Conservation (phyloP, 1,140 invertebrate genomes). For the Lanistes nyassanus region DNA sequence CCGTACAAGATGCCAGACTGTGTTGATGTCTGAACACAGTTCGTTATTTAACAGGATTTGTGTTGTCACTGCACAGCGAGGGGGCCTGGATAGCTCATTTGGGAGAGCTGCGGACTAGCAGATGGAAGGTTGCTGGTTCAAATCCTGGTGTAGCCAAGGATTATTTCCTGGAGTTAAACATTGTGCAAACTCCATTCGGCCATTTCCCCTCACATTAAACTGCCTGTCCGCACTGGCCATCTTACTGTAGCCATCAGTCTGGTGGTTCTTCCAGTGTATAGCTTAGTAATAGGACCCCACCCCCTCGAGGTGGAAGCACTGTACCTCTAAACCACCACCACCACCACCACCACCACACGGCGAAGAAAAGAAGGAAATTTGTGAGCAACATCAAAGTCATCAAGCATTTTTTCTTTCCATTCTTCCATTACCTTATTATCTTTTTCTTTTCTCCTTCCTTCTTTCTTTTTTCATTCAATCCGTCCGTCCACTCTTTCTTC, state of each 20-base stretch:
- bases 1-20: too few relatives aligned
- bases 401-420: neutral
- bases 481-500: neutral
- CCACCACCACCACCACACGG: slow-evolving; percentile 3
- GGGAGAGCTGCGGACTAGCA: too few relatives aligned
- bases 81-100: too few relatives aligned
- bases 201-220: too few relatives aligned
- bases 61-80: neutral
- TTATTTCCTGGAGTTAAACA: too few relatives aligned
- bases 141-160: too few relatives aligned
- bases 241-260: too few relatives aligned
- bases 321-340: slow-evolving; percentile 1
- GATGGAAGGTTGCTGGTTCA: too few relatives aligned
- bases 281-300: too few relatives aligned
- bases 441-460: neutral
- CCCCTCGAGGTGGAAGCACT: neutral
- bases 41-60: neutral
- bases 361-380: neutral
- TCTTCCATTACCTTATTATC: neutral
- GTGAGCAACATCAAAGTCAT: neutral
- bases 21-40: neutral
- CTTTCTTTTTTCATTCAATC: neutral
- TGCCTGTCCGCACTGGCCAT: too few relatives aligned
- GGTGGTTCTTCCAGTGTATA: too few relatives aligned
- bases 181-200: too few relatives aligned